Evolutionary conservation across 2,797 vertebrate genomes (phyloP).

Genomic region (Hafferia zeledoni): DNA sequence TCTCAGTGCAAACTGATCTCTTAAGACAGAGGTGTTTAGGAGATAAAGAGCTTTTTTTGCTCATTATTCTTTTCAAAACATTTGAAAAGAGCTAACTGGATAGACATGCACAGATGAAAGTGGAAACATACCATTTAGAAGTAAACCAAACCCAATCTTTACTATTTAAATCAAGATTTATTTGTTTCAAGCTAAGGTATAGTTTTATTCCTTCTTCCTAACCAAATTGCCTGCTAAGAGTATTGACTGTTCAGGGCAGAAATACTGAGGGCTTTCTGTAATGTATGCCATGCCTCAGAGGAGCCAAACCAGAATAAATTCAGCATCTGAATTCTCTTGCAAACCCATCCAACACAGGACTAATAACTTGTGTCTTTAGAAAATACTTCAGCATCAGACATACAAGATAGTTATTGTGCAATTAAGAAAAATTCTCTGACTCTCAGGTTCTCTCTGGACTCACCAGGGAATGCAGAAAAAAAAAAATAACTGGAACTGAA

Average conservation of each 20-base stretch:
- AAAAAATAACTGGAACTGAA: conserved; percentile 32
- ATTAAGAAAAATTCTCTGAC: conserved; percentile 55
- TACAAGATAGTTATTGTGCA: conserved; percentile 35
- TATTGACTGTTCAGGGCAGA: background rate
- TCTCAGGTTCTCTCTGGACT: conserved; percentile 19
- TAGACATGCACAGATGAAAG: background rate
- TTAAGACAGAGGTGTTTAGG: background rate
- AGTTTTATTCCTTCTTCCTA: background rate
- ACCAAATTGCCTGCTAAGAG: background rate
- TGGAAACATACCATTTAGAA: background rate
- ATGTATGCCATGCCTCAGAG: background rate
- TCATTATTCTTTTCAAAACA: background rate
- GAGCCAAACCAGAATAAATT: conserved; percentile 35
- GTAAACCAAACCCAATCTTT: background rate
- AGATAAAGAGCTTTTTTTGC: background rate
- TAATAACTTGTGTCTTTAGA: conserved; percentile 48
- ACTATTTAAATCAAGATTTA: background rate
- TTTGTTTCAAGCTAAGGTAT: background rate
- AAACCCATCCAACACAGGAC: conserved; percentile 5
- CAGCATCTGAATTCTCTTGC: conserved; percentile 10
- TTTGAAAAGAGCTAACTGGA: background rate
- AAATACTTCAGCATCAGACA: conserved; percentile 33
- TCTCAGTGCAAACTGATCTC: background rate
- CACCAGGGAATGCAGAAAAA: conserved; percentile 41
- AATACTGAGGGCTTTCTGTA: background rate